Base-by-base conservation (phyloP, 2,888 invertebrate species). In the Merodon equestris region DNA sequence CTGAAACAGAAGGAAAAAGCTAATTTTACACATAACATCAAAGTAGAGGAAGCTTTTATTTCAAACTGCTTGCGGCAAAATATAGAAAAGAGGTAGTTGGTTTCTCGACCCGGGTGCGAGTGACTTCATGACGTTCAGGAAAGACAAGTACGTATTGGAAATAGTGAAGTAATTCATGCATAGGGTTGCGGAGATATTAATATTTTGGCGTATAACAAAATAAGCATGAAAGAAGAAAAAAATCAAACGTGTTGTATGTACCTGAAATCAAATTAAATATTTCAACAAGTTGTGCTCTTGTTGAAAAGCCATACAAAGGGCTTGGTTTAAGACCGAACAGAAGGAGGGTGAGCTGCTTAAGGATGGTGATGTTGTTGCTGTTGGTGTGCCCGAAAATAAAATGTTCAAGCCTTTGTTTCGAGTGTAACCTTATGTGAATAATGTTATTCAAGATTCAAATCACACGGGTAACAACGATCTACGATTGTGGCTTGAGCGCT, bases 41-140 rank as follows among this genome's bases (percentile, higher is more conserved):
- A n/a, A n/a, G n/a, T n/a, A 34, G 54, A 54, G 1, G 64, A 47
- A 47, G 54, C 54, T 50, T 66, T 66, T 40, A 42, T 45, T 7
- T 57, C 57, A 68, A 68, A 34, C 58, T 13, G 19, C 12, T 12
- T 27, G 42, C 17, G 10, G 9, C n/a, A 36, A 58, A 48, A 44
- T 10, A 40, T 17, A 42, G 2, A 34, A 53, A 38, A 38, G 13
- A 36, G 44, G 63, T 13, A 51, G 61, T 17, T 82, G 82, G 81
- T 79, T 47, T 66, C 44, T 81, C 14, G 82, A 82, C 51, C 70
- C 71, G 9, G 81, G 74, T n/a, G 75, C 82, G 1, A 82, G 77
- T 19, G 71, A 82, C 18, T 82, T 82, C 53, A 81, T 82, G 77
- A 57, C 50, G 1, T 54, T 27, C 17, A n/a, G 27, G 19, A 47